Evolutionary conservation across 2,888 invertebrate species (phyloP).

Genomic region (Romanomermis culicivorax): DNA sequence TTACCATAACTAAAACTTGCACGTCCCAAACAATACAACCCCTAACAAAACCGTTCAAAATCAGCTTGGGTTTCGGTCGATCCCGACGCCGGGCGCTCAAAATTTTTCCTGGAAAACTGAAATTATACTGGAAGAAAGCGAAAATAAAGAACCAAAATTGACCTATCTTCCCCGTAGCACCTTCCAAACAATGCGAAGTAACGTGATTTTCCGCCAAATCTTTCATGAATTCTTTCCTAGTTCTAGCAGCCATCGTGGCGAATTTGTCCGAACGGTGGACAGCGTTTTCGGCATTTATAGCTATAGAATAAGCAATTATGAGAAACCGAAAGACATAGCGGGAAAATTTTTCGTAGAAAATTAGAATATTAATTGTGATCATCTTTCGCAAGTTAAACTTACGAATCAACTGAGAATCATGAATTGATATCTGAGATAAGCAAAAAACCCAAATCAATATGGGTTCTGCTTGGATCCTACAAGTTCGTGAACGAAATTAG

Average conservation of each 20-base stretch:
- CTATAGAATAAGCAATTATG: conserved; percentile 29
- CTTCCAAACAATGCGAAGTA: conserved; percentile 49
- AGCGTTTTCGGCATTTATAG: conserved; percentile 87
- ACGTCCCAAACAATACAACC: conserved; percentile 34
- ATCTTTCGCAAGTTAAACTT: conserved; percentile 2
- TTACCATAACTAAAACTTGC: conserved; percentile 28
- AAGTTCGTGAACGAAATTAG: too few relatives aligned
- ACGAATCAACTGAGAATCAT: conserved; percentile 3
- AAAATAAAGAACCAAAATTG: background rate
- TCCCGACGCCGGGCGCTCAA: conserved; percentile 39
- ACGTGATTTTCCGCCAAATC: conserved; percentile 67
- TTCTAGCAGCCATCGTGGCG: conserved; percentile 83
- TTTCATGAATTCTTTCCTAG: conserved; percentile 79
- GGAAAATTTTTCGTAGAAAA: background rate
- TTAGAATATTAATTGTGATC: background rate
- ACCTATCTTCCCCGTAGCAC: background rate
- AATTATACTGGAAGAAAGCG: background rate
- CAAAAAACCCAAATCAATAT: too few relatives aligned
- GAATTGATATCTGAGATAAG: background rate
- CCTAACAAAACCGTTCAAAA: conserved; percentile 43
- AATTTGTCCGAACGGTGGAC: conserved; percentile 88
- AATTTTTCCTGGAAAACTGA: conserved; percentile 15
- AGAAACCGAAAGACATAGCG: background rate
- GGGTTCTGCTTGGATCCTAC: too few relatives aligned
- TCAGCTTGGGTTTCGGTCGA: conserved; percentile 47